Evolutionary conservation across 2,797 vertebrate species (phyloP), one percentile per base, ranked within the genome.

Genomic region (Halcyon badia): DNA sequence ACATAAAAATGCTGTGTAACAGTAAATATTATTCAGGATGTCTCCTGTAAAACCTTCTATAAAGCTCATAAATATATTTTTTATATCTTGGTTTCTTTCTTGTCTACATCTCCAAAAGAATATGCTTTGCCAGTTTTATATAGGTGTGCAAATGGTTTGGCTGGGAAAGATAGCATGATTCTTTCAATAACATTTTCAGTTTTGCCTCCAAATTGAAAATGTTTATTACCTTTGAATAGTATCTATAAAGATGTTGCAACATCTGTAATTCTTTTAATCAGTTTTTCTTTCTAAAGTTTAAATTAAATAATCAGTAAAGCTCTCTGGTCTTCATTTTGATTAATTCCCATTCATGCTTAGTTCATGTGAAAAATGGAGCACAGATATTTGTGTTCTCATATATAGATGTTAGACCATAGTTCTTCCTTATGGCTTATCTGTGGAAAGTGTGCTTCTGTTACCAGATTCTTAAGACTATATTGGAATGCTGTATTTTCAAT

Each of bases 381-480:
- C 15, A 48, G 14, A 54, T 52, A 13, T 65, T 61, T 18, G 6
- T 73, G 9, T 69, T 89, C 26, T 73, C 4, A 7, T 51, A 20
- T 14, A 69, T 9, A 51, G 9, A n/a, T 41, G 30, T 37, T 4
- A 76, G 33, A 64, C 17, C 69, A 19, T 11, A 66, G 10, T 13
- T 77, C 10, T 82, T 22, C 31, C 10, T 66, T 81, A 42, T 1
- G 7, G 11, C 22, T 79, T 24, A 54, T 41, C 44, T 56, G 35
- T 66, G 42, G 61, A 86, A 83, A 68, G 4, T 0, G 0, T 51
- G 7, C 0, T 3, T 11, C 39, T 69, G 11, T 39, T 87, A n/a
- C 39, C n/a, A 87, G 30, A 41, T 66, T 87, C 78, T 18, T 51
- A 41, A 85, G 28, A 30, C 46, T 41, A 7, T 42, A 71, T 35